Evolutionary conservation across 2,113 vertebrate genomes (phyloP).

Genomic region (Ochotona curzoniae): DNA sequence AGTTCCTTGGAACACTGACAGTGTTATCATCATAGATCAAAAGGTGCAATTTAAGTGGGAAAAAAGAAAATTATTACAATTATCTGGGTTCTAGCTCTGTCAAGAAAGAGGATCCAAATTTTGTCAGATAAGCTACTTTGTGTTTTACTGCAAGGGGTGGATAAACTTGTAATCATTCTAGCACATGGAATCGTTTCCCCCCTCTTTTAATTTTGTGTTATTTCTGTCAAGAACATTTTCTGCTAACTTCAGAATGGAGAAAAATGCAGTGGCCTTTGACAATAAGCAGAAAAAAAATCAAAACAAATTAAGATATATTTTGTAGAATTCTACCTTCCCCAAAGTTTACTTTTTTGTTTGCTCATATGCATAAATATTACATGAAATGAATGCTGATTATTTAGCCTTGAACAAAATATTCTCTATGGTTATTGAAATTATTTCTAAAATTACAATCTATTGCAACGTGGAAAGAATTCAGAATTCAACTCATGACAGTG

Average conservation of each 20-base stretch:
- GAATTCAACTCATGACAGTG: background rate
- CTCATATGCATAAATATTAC: background rate
- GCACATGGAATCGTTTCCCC: background rate
- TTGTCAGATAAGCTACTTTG: background rate
- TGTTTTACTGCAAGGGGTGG: background rate
- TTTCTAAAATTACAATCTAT: background rate
- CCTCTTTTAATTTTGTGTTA: background rate
- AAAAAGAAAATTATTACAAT: background rate
- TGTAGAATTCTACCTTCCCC: background rate
- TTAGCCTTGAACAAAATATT: background rate
- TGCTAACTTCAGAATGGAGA: background rate
- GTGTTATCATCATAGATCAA: background rate
- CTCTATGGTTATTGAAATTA: background rate
- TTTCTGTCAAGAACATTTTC: background rate
- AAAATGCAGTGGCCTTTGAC: background rate
- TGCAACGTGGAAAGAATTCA: background rate
- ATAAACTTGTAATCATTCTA: background rate
- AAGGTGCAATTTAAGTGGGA: background rate
- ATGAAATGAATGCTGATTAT: background rate
- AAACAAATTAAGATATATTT: background rate
- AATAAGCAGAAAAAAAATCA: background rate
- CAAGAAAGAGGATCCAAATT: background rate
- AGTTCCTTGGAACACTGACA: background rate
- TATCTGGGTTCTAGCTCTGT: background rate
- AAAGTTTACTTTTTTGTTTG: background rate